A percentile compares a stretch with the other conserved stretches of the same genome.
phyloP scores from a whole-genome alignment of 2,113 vertebrate species.

The Pterocles burchelli region DNA sequence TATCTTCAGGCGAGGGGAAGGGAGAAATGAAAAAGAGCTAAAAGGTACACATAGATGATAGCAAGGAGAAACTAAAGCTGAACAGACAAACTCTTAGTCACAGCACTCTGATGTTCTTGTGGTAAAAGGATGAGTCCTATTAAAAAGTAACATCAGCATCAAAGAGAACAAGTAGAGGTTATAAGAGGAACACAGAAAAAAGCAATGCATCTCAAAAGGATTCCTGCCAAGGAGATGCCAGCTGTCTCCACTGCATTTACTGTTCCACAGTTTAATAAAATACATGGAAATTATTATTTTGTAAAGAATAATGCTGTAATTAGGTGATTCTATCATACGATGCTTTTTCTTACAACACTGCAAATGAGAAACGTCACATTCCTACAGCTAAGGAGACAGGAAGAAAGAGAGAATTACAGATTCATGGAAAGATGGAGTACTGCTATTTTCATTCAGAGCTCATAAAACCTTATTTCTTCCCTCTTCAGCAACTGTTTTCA shows the following conservation, averaged over 20 bases:
- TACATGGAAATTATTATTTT: neutral
- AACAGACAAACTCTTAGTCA: neutral
- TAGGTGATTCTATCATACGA: neutral
- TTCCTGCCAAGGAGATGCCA: neutral
- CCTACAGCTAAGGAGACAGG: neutral
- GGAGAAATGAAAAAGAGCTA: neutral
- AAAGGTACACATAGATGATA: neutral
- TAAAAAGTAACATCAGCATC: constrained; percentile 16
- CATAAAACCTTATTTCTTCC: neutral
- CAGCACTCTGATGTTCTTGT: neutral
- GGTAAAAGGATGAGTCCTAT: constrained; percentile 21
- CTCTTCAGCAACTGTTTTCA: neutral
- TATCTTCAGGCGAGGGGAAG: neutral
- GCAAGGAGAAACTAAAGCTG: neutral
- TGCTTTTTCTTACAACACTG: neutral
- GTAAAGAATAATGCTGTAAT: constrained; percentile 5
- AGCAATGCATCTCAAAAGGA: constrained; percentile 6
- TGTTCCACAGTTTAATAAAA: neutral
- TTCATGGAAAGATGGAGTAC: neutral
- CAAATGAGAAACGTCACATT: neutral
- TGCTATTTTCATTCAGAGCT: constrained; percentile 7
- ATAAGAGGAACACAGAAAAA: neutral
- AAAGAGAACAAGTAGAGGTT: neutral
- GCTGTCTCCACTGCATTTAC: neutral
- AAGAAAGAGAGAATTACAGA: neutral